A percentile compares a stretch with the other conserved stretches of the same genome.
Evolutionary conservation across 2,888 invertebrate species (phyloP).

Genomic region (Xestia rhomboidea): DNA sequence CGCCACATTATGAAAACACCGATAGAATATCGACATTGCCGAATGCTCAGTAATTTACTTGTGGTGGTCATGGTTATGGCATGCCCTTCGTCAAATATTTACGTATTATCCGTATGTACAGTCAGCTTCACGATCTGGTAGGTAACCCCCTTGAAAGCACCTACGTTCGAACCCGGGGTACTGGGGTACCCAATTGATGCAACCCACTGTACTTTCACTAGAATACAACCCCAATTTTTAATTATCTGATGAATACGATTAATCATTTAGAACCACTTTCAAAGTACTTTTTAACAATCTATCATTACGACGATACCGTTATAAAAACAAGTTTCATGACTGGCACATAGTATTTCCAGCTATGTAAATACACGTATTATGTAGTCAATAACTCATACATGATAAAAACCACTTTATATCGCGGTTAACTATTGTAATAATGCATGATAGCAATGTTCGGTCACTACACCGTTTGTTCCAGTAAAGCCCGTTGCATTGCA

Average conservation of each 20-base stretch:
- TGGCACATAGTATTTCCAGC: constrained; percentile 10
- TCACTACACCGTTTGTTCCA: constrained; percentile 40
- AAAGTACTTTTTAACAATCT: background rate
- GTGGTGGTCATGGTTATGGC: background rate
- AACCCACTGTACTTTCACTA: background rate
- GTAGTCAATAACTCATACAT: constrained; percentile 23
- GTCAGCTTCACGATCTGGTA: too few species aligned
- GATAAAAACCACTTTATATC: constrained; percentile 36
- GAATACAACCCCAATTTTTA: background rate
- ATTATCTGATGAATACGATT: background rate
- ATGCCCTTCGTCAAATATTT: background rate
- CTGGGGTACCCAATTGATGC: too few species aligned
- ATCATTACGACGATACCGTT: constrained; percentile 16
- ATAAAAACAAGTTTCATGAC: constrained; percentile 32
- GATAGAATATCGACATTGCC: background rate
- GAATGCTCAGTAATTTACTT: background rate
- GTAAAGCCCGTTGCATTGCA: constrained; percentile 36
- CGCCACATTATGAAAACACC: background rate
- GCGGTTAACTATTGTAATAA: constrained; percentile 48
- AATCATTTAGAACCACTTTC: constrained; percentile 3
- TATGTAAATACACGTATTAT: constrained; percentile 47
- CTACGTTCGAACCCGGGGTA: too few species aligned
- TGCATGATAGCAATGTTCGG: constrained; percentile 38
- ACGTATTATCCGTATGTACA: background rate
- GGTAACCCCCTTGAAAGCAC: too few species aligned